Base-by-base conservation (phyloP, 2,888 invertebrate genomes). In the Ectobius pallidus region DNA sequence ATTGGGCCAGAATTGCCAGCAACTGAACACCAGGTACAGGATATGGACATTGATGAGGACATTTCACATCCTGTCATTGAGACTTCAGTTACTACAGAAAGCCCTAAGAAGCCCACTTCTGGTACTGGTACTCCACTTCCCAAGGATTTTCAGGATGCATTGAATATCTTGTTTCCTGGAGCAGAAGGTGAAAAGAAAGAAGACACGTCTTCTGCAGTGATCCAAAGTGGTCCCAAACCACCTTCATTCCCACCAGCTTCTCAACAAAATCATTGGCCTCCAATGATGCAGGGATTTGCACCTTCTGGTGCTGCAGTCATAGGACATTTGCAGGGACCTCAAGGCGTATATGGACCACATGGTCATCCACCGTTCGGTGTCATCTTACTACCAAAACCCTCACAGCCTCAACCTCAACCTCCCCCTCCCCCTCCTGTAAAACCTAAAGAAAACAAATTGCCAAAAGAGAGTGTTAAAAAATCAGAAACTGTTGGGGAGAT, bases 81-180 rank as follows among this genome's bases (percentile, higher is more conserved):
- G 42, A 83, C 82, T 16, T 82, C 82, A 6, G 70, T 83, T 1
- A 83, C 83, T 0, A 82, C 83, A 62, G 85, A 86, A 70, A 32
- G 34, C 16, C 32, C 62, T 3, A 71, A 75, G 34, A 76, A 78
- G 25, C 70, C 73, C 6, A 3, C 30, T 18, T 69, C 83, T 0
- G 84, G 84, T 49, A 70, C 83, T 0, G 84, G 84, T 49, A 84
- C 84, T 52, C 85, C 85, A 27, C 81, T 90, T 0, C 89, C 89
- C 1, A 87, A 88, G 76, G 90, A 90, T 82, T 86, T 90, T 78
- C 89, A 90, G 75, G 89, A 90, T 70, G 90, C 90, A 0, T 83
- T 90, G 3, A 88, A 89, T 80, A 89, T 90, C 42, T 88, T 90
- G 70, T 90, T 90, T 81, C 90, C 90, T 0, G 86, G 86, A 34